Percentiles rank a stretch among this genome's conserved stretches.
phyloP scores from a whole-genome alignment of 2,888 invertebrate genomes.

The Agrochola lota region DNA sequence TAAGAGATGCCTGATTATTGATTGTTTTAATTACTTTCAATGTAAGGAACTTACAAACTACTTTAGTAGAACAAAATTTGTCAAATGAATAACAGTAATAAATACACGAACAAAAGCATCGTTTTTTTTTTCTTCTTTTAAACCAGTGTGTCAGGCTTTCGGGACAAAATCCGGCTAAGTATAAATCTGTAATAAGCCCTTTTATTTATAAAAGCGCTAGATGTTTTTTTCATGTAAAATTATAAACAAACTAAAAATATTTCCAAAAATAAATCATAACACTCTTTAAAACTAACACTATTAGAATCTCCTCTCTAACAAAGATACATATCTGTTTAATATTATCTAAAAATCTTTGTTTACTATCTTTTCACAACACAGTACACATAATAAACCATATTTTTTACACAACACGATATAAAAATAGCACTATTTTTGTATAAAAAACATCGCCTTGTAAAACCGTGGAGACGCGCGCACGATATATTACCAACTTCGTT shows the following conservation, averaged over 20 bases:
- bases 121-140: too few relatives aligned
- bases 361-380: constrained; percentile 25
- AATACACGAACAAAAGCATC: too few relatives aligned
- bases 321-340: constrained; percentile 2
- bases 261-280: constrained; percentile 22
- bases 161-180: too few relatives aligned
- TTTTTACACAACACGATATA: constrained; percentile 1
- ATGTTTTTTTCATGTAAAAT: not conserved
- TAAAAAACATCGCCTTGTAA: constrained; percentile 8
- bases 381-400: not conserved
- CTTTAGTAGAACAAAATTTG: too few relatives aligned
- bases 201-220: too few relatives aligned
- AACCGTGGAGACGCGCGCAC: constrained; percentile 23
- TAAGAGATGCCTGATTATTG: too few relatives aligned
- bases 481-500: constrained; percentile 34
- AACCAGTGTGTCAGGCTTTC: too few relatives aligned
- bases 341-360: not conserved
- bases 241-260: constrained; percentile 25
- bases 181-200: too few relatives aligned
- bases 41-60: too few relatives aligned
- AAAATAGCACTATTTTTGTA: constrained; percentile 10
- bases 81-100: too few relatives aligned
- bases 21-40: too few relatives aligned
- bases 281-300: constrained; percentile 15
- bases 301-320: constrained; percentile 6